Evolutionary conservation across 1,140 invertebrate genomes (phyloP), one percentile per base, ranked within the genome.

Genomic region (Brachionus angularis): DNA sequence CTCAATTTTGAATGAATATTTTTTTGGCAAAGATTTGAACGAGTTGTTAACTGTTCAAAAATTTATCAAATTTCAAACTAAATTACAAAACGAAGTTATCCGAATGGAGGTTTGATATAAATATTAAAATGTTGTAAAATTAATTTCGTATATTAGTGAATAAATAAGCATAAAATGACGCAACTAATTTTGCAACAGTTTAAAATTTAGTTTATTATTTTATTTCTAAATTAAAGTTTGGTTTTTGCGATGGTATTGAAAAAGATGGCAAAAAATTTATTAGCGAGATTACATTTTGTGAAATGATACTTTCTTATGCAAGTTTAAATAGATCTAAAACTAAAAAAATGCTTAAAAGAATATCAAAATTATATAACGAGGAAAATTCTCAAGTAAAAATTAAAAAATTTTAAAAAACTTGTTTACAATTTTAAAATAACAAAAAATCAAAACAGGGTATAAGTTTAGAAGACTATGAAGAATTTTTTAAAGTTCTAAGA

Each of bases 271-370:
- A 31, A 31, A 44, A 67, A 36, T 12, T 67, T 12, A 67, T 67
- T n/a, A 31, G 87, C 86, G 0, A 94, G 98, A 84, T 86, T 87
- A 2, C 93, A 96, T 79, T 99, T 99, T 82, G 93, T 93, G 0
- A 91, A 94, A 79, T 83, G 97, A 27, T 80, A 98, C 78, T 98
- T n/a, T 91, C 93, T 0, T 98, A 98, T 84, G 93, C 94, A 39
- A 93, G 93, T 0, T 93, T 97, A 82, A 87, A 91, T 0, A 87
- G 91, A 36, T 95, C 93, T 79, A 95, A 94, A 77, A 93, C 95
- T 79, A 84, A 87, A 1, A 87, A 88, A 76, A 97, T 98, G 88
- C 77, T 98, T 21, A 96, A 96, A 79, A 84, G 93, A 73, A 92
- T 99, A 0, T 93, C 91, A 75, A 93, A 90, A 83, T 84, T 84